Evolutionary conservation across 2,888 invertebrate genomes (phyloP), one percentile per base, ranked within the genome.

Genomic region (Trichopoda pennipes): DNA sequence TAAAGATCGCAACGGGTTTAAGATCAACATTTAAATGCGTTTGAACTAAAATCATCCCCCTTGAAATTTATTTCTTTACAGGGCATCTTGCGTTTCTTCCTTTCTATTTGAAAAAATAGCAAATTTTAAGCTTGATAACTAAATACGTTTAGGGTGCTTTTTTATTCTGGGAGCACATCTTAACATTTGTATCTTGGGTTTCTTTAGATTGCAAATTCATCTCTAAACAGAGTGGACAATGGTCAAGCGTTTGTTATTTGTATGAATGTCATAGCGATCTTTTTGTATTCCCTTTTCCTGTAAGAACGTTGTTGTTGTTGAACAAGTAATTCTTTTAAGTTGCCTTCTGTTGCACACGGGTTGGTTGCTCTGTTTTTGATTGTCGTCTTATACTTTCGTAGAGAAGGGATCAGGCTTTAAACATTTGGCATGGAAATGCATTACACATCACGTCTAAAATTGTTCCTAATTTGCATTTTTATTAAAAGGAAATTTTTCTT

Each of bases 391-490:
- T 64, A 14, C 32, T 32, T 12, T 44, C 16, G 19, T 3, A 49
- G 49, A 49, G 51, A 61, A 72, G 68, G 66, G 63, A 63, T 66
- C 72, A 56, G 74, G 21, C 60, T 21, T 28, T 68, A 14, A 42
- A 69, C 17, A 28, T 14, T 47, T 28, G 44, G 47, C 17, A 38
- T 28, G 61, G 21, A 56, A 72, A 66, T 68, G 64, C 60, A 44
- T 58, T 56, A 60, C 19, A 35, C 56, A 51, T 61, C 38, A 64
- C 51, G 35, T 60, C 70, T 68, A 61, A 47, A 74, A 61, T 73
- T 73, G 51, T 68, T 58, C 60, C 79, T 85, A 81, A 86, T 86
- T 86, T 86, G 85, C 86, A 86, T 86, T 85, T 85, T 73, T 76
- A 81, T 85, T 84, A 58, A 79, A 61, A 76, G 42, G 53, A 66